Evolutionary conservation across 2,888 invertebrate species (phyloP).

Genomic region (Actias luna): DNA sequence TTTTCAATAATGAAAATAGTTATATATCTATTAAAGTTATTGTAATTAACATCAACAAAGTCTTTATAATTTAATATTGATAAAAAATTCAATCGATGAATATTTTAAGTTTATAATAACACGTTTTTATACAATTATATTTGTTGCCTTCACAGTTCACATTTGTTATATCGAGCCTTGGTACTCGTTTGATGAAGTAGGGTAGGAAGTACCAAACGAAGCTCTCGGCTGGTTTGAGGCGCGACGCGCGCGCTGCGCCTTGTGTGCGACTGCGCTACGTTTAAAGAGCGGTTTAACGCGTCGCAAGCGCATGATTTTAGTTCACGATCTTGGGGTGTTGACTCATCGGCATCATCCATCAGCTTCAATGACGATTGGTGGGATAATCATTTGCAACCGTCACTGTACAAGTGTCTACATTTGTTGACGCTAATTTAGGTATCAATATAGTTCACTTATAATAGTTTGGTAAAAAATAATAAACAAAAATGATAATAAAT

Average conservation of each 20-base stretch:
- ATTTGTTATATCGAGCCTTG: conserved; percentile 29
- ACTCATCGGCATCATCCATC: conserved; percentile 13
- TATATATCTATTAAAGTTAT: background rate
- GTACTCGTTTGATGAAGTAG: conserved; percentile 3
- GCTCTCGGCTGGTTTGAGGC: conserved; percentile 28
- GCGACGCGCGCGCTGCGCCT: conserved; percentile 72
- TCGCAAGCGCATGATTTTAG: conserved; percentile 13
- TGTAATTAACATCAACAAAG: background rate
- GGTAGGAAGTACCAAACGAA: background rate
- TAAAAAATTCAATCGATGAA: background rate
- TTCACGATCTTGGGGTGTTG: conserved; percentile 4
- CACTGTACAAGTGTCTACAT: background rate
- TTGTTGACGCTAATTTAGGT: background rate
- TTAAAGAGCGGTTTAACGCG: conserved; percentile 4
- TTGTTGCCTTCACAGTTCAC: conserved; percentile 40
- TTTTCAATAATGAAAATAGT: background rate
- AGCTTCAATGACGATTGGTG: conserved; percentile 5
- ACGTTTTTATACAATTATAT: conserved; percentile 19
- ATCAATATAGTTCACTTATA: background rate
- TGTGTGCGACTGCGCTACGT: conserved; percentile 26
- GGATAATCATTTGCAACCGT: background rate
- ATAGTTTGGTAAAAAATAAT: background rate
- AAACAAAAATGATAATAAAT: background rate
- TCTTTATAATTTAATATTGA: background rate
- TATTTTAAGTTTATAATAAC: conserved; percentile 15